A percentile compares a stretch with the other conserved stretches of the same genome.
phyloP scores from a whole-genome alignment of 2,113 vertebrate genomes.

The Bos javanicus region DNA sequence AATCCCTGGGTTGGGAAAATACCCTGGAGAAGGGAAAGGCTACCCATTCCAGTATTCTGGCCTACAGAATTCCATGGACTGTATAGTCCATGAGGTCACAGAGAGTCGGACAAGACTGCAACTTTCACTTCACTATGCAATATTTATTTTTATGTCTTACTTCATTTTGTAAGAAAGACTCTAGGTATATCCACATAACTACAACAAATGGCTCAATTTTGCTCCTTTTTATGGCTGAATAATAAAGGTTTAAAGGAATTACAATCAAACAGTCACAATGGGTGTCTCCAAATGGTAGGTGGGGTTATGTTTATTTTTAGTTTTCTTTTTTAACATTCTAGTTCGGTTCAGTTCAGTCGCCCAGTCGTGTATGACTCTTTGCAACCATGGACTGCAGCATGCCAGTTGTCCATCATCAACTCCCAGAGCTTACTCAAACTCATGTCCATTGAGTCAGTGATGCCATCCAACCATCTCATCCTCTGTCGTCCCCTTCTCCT shows the following conservation, averaged over 20 bases:
- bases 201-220: not conserved
- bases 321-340: not conserved
- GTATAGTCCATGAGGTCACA: not conserved
- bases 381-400: not conserved
- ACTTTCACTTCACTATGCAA: not conserved
- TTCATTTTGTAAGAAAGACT: not conserved
- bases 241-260: not conserved
- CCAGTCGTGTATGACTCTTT: not conserved
- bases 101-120: not conserved
- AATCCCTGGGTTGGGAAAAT: not conserved
- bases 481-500: not conserved
- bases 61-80: not conserved
- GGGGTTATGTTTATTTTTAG: not conserved
- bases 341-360: not conserved
- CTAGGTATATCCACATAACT: not conserved
- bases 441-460: not conserved
- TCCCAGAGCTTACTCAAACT: not conserved
- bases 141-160: not conserved
- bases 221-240: not conserved
- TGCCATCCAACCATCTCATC: not conserved
- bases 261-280: not conserved
- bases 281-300: not conserved
- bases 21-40: not conserved
- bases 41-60: not conserved
- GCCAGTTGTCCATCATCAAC: not conserved